Evolutionary conservation across 2,888 invertebrate genomes (phyloP).

Genomic region (Drosophila pegasa): DNA sequence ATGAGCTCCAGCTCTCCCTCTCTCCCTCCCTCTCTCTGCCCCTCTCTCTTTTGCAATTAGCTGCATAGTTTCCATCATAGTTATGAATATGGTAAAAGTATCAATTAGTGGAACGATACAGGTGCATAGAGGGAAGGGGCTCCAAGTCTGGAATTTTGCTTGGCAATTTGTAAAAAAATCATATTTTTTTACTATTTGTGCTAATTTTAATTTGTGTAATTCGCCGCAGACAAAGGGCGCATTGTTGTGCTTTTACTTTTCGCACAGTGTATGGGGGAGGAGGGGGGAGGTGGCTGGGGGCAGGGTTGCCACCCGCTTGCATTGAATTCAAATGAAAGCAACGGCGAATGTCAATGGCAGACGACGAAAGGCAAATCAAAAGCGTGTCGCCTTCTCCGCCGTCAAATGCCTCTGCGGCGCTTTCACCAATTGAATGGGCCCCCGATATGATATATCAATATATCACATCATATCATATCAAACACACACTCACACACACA

Average conservation of each 20-base stretch:
- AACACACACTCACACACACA: not conserved
- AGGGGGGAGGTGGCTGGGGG: not conserved
- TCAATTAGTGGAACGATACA: constrained; percentile 54
- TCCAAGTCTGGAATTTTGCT: constrained; percentile 15
- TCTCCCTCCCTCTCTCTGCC: constrained; percentile 4
- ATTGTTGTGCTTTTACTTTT: constrained; percentile 60
- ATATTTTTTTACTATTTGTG: constrained; percentile 28
- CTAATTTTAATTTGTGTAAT: constrained; percentile 53
- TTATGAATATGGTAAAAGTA: constrained; percentile 62
- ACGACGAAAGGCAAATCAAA: constrained; percentile 44
- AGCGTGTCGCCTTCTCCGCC: constrained; percentile 72
- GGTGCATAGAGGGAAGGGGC: not conserved
- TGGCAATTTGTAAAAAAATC: constrained; percentile 19
- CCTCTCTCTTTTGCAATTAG: constrained; percentile 62
- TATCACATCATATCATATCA: constrained; percentile 9
- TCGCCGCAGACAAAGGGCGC: constrained; percentile 42
- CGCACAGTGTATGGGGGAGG: constrained; percentile 38
- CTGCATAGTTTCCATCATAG: constrained; percentile 43
- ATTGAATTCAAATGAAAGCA: constrained; percentile 71
- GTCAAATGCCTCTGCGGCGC: constrained; percentile 50
- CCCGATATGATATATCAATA: constrained; percentile 23
- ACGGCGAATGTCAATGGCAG: constrained; percentile 62
- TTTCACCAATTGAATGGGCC: constrained; percentile 59
- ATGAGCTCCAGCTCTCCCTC: not conserved
- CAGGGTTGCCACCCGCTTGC: constrained; percentile 49